Conservation (phyloP, 2,888 invertebrate species). For the Drosophila phalerata region DNA sequence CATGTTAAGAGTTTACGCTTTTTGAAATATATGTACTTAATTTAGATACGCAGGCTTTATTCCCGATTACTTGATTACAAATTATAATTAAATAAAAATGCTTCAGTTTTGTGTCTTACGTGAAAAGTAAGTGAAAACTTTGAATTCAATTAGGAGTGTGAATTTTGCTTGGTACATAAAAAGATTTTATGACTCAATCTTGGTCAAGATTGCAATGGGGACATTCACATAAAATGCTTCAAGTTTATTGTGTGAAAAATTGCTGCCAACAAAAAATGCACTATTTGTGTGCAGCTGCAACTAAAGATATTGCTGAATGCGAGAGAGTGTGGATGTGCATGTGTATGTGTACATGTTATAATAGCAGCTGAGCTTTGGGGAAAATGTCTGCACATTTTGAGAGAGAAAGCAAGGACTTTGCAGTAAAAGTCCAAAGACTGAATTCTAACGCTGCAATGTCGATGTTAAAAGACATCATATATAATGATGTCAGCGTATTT, state of each 20-base stretch:
- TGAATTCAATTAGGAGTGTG: constrained; percentile 66
- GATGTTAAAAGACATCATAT: constrained; percentile 6
- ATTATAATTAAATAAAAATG: constrained; percentile 5
- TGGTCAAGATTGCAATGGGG: constrained; percentile 9
- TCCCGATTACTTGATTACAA: not conserved
- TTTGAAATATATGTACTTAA: not conserved
- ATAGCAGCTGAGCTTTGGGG: not conserved
- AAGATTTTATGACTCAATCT: constrained; percentile 54
- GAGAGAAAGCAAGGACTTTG: constrained; percentile 6
- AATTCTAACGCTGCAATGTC: not conserved
- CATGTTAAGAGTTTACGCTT: not conserved
- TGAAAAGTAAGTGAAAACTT: not conserved
- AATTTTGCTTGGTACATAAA: constrained; percentile 55
- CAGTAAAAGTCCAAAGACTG: not conserved
- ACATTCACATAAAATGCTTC: constrained; percentile 47
- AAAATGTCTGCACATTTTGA: constrained; percentile 7
- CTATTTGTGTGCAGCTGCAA: constrained; percentile 39
- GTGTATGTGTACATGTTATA: not conserved
- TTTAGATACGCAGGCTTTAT: not conserved
- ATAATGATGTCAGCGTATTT: constrained; percentile 1
- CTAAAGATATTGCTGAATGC: constrained; percentile 20
- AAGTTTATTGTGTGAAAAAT: constrained; percentile 67
- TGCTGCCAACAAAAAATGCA: constrained; percentile 48
- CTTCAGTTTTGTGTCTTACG: constrained; percentile 1
- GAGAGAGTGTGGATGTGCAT: not conserved